Evolutionary conservation across 2,888 invertebrate species (phyloP).

Genomic region (Prostheceraeus crozeri): DNA sequence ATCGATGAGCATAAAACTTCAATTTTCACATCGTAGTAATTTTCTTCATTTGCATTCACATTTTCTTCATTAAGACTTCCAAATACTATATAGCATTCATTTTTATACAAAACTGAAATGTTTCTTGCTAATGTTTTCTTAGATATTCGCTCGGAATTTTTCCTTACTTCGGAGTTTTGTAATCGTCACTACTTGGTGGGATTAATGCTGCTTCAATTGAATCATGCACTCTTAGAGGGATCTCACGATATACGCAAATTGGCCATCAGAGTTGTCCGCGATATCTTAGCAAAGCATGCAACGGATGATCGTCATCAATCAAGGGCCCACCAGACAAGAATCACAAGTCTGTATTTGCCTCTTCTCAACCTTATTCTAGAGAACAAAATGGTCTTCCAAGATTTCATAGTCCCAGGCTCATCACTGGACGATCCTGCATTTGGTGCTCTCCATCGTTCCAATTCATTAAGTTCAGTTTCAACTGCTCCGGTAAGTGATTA

Average conservation of each 20-base stretch:
- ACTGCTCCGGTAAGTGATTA: too few relatives aligned
- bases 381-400: conserved; percentile 56
- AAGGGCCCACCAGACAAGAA: conserved; percentile 69
- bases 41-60: too few relatives aligned
- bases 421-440: conserved; percentile 41
- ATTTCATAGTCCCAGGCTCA: conserved; percentile 61
- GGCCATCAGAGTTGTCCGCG: conserved; percentile 72
- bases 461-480: too few relatives aligned
- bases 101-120: too few relatives aligned
- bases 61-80: too few relatives aligned
- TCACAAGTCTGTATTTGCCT: conserved; percentile 81
- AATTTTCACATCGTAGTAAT: too few relatives aligned
- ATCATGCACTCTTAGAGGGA: conserved; percentile 25
- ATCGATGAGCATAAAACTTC: too few relatives aligned
- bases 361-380: conserved; percentile 62
- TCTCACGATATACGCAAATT: conserved; percentile 61
- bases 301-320: conserved; percentile 79
- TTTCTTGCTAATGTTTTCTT: too few relatives aligned
- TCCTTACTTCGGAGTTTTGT: conserved; percentile 72
- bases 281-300: conserved; percentile 84
- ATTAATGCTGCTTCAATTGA: conserved; percentile 69
- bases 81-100: too few relatives aligned
- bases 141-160: conserved; percentile 55
- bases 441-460: too few relatives aligned
- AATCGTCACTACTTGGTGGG: conserved; percentile 84